Evolutionary conservation across 2,888 invertebrate genomes (phyloP), one percentile per base, ranked within the genome.

Genomic region (Chouioia cunea): DNA sequence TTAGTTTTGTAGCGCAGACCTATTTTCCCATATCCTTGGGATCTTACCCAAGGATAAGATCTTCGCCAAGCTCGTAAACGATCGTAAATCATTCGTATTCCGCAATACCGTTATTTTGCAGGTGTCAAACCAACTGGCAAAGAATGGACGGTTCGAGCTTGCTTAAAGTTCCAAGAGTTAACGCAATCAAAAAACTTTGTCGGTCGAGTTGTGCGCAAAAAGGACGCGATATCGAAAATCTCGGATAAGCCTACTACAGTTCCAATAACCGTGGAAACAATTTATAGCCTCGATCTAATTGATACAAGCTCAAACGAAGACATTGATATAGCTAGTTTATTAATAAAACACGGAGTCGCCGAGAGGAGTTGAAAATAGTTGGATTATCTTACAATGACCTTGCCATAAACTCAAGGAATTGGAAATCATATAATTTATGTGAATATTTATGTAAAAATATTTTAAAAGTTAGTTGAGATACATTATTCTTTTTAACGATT

Each of bases 231-330:
- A 65, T 23, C 22, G 0, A 43, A 43, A 4, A 23, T 12, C 12
- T 12, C 12, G 10, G 36, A 36, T 10, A 36, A 36, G 4, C 36
- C 36, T 12, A 10, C 20, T 10, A 12, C 23, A 15, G 15, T 43
- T 18, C 58, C 65, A n/a, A 14, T 52, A 23, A 52, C 16, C 3
- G 20, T 20, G 14, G 60, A 60, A 48, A 22, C 14, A 3, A 22
- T 69, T 46, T 70, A 70, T 46, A 18, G n/a, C 0, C 15, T 64
- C 2, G 53, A 58, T 36, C 46, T 70, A 4, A 36, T 64, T 47
- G 69, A 70, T 47, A 70, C 64, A 15, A 64, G 50, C 8, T 58
- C 63, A 48, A 46, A 15, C 44, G 47, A 70, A 47, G 69, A 70
- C n/a, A 8, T 70, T 36, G 27, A 64, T 23, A 64, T 70, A 36